These are phyloP conservation scores for Limonius californicus DNA, from an alignment of 1,140 invertebrate species.

Conservation along the genomic window DNA sequence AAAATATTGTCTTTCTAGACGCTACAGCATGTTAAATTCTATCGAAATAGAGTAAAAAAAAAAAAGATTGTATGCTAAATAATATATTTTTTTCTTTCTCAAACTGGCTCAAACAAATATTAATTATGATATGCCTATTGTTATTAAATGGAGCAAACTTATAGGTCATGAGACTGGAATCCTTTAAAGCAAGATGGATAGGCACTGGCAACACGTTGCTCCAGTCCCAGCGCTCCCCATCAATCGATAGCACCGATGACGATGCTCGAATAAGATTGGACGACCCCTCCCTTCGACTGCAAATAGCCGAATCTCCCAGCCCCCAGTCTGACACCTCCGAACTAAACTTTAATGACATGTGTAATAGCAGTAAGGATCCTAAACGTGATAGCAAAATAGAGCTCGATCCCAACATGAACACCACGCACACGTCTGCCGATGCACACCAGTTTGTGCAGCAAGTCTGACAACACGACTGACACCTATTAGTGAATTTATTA, in stretches of 20 bases:
- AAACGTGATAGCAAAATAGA: constrained; percentile 24
- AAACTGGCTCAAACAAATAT: too few relatives aligned
- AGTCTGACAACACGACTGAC: constrained; percentile 1
- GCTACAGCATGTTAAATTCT: too few relatives aligned
- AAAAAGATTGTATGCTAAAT: too few relatives aligned
- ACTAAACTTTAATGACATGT: constrained; percentile 31
- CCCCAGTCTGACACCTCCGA: constrained; percentile 30
- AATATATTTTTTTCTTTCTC: too few relatives aligned
- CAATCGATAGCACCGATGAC: constrained; percentile 44
- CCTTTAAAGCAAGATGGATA: constrained; percentile 34
- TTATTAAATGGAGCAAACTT: neutral
- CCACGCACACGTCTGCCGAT: constrained; percentile 24
- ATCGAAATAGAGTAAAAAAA: too few relatives aligned
- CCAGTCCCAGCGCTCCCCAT: constrained; percentile 36
- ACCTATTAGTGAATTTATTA: neutral
- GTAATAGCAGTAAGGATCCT: constrained; percentile 1
- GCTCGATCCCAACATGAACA: constrained; percentile 33
- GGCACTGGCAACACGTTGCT: constrained; percentile 26
- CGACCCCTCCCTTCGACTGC: constrained; percentile 42
- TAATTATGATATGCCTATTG: neutral
- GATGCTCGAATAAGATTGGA: constrained; percentile 40
- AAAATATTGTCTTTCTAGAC: too few relatives aligned
- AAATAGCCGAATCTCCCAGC: constrained; percentile 36
- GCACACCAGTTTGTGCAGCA: constrained; percentile 22
- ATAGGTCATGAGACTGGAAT: constrained; percentile 45